These are phyloP conservation scores for Oreochromis niloticus DNA, from an alignment of 2,113 vertebrate genomes.

Conservation along the genomic window DNA sequence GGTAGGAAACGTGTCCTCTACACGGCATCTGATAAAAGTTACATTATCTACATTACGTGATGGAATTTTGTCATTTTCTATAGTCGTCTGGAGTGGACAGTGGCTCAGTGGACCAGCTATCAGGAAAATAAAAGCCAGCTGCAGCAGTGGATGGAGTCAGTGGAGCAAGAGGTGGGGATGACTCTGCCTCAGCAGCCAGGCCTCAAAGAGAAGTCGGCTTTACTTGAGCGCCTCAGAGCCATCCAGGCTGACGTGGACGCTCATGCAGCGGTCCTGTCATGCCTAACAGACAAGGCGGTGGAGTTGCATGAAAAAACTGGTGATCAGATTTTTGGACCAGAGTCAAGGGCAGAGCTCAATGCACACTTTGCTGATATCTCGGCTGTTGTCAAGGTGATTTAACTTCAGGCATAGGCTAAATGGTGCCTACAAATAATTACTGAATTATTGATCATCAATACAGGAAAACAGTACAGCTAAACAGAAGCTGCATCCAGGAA, in stretches of 20 bases:
- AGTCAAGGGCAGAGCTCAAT: constrained; percentile 79
- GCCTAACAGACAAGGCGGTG: constrained; percentile 74
- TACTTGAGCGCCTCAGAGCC: constrained; percentile 84
- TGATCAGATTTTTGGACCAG: constrained; percentile 79
- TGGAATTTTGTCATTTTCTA: neutral
- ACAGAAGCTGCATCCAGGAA: neutral
- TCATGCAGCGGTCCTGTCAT: constrained; percentile 69
- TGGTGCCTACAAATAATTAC: neutral
- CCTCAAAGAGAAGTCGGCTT: constrained; percentile 86
- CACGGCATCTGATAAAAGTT: neutral
- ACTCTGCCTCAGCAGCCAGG: constrained; percentile 81
- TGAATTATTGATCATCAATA: neutral
- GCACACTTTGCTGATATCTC: constrained; percentile 85
- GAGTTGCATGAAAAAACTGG: constrained; percentile 86
- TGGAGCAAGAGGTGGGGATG: constrained; percentile 80
- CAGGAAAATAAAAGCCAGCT: constrained; percentile 82
- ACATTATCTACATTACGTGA: neutral
- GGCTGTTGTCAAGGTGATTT: constrained; percentile 84
- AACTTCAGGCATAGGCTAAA: neutral
- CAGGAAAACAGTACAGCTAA: neutral
- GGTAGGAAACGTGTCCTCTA: constrained; percentile 68
- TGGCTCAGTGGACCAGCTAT: constrained; percentile 86
- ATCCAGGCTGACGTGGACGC: constrained; percentile 84
- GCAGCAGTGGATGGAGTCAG: constrained; percentile 90
- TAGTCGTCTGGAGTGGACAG: constrained; percentile 86